phyloP scores from a whole-genome alignment of 2,888 invertebrate genomes.

The Drosophila koepferae region DNA sequence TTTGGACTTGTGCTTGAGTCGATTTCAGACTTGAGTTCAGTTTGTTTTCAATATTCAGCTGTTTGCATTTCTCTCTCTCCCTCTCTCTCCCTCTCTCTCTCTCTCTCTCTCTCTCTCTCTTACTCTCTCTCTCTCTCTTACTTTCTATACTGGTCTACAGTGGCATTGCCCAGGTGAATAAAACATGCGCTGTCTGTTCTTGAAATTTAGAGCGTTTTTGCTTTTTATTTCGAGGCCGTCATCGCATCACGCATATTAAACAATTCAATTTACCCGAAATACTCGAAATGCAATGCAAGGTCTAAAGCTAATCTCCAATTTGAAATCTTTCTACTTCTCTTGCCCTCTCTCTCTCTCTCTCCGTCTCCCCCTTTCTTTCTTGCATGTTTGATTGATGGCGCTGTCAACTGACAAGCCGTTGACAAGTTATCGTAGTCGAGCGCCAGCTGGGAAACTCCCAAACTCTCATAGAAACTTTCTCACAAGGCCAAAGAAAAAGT shows the following conservation, averaged over 20 bases:
- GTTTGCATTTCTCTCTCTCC: background rate
- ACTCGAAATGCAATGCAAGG: slow-evolving; percentile 2
- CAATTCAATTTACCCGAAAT: slow-evolving; percentile 15
- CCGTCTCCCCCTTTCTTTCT: background rate
- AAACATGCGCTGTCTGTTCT: slow-evolving; percentile 64
- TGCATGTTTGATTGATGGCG: slow-evolving; percentile 40
- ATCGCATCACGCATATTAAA: slow-evolving; percentile 61
- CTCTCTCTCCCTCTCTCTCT: background rate
- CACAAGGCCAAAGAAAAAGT: background rate
- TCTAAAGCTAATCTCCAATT: slow-evolving; percentile 1
- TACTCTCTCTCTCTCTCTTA: background rate
- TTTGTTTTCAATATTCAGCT: slow-evolving; percentile 52
- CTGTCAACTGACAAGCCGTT: background rate
- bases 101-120: background rate
- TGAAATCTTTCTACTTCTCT: background rate
- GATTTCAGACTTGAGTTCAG: slow-evolving; percentile 31
- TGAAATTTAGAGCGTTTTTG: slow-evolving; percentile 65
- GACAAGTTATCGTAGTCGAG: slow-evolving; percentile 5
- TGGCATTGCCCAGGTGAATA: slow-evolving; percentile 73
- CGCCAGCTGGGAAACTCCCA: background rate
- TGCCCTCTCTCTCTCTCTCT: background rate
- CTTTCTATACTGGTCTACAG: slow-evolving; percentile 2
- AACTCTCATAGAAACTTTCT: background rate
- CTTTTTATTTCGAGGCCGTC: slow-evolving; percentile 58
- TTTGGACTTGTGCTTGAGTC: slow-evolving; percentile 16